Evolutionary conservation across 2,888 invertebrate genomes (phyloP).

Genomic region (Ormyrus thymus): DNA sequence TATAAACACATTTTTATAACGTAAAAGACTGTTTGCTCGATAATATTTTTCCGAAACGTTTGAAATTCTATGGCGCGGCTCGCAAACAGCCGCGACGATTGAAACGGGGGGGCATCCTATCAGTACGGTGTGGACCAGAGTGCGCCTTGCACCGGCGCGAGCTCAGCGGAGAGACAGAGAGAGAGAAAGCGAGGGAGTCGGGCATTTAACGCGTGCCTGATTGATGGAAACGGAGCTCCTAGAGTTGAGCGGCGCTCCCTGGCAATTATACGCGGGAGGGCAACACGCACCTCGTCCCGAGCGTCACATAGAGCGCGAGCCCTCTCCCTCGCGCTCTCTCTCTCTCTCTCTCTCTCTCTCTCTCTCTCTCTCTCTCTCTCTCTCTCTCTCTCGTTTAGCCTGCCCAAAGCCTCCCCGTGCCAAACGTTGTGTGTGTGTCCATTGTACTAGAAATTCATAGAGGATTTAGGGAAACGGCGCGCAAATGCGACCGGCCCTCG

Average conservation of each 20-base stretch:
- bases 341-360: too few species aligned
- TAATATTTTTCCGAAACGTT: too few species aligned
- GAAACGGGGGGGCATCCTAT: too few species aligned
- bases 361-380: constrained; percentile 10
- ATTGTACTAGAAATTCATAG: constrained; percentile 56
- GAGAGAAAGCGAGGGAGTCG: constrained; percentile 53
- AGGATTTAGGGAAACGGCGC: constrained; percentile 55
- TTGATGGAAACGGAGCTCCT: constrained; percentile 72
- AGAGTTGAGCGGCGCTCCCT: constrained; percentile 64
- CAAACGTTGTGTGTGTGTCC: constrained; percentile 28
- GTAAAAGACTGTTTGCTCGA: too few species aligned
- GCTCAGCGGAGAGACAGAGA: constrained; percentile 37
- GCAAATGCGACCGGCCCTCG: constrained; percentile 48
- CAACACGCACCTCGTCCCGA: constrained; percentile 67
- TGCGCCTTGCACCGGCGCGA: too few species aligned
- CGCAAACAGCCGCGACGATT: too few species aligned
- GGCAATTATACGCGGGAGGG: constrained; percentile 70
- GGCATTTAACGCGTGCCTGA: constrained; percentile 71
- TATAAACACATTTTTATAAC: too few species aligned
- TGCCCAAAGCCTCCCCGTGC: neutral
- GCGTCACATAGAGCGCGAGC: constrained; percentile 70
- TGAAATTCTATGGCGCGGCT: too few species aligned
- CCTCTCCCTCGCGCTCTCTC: constrained; percentile 58
- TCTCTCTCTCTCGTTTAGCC: neutral
- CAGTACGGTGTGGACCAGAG: too few species aligned